Percentiles rank a stretch among this genome's conserved stretches.
phyloP scores from a whole-genome alignment of 2,888 invertebrate species.

The Ochlodes sylvanus region DNA sequence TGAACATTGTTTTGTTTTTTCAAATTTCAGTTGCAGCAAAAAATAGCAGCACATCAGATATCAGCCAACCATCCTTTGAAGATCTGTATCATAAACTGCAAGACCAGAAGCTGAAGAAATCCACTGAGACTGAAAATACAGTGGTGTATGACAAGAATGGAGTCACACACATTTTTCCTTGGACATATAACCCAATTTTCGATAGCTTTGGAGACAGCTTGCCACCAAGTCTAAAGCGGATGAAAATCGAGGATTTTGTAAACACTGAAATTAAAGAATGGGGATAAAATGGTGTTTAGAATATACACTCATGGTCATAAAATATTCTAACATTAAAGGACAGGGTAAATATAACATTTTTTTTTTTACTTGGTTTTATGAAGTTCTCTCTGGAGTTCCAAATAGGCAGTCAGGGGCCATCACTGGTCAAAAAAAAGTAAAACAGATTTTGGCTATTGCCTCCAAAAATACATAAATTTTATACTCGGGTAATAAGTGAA shows the following conservation, averaged over 20 bases:
- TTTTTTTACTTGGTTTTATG: no score
- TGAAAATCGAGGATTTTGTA: slow-evolving; percentile 81
- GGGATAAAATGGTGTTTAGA: slow-evolving; percentile 70
- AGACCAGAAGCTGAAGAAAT: slow-evolving; percentile 53
- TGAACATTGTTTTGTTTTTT: not conserved
- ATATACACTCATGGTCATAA: no score
- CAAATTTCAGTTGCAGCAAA: slow-evolving; percentile 61
- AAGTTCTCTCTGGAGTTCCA: not conserved
- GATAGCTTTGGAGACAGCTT: slow-evolving; percentile 75
- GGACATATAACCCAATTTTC: slow-evolving; percentile 82
- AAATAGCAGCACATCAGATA: slow-evolving; percentile 45
- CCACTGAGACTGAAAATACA: slow-evolving; percentile 48
- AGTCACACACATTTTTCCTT: slow-evolving; percentile 75
- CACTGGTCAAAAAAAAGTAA: no score
- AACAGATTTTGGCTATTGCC: no score
- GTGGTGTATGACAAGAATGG: slow-evolving; percentile 65
- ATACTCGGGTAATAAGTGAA: no score
- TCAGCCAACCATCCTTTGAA: slow-evolving; percentile 60
- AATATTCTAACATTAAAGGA: no score
- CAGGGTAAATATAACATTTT: no score
- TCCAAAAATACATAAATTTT: no score
- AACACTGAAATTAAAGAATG: slow-evolving; percentile 81
- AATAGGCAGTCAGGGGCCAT: no score
- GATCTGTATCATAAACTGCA: slow-evolving; percentile 67
- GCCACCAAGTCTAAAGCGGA: slow-evolving; percentile 86